These are phyloP conservation scores for Hartigia nigra DNA, from an alignment of 2,888 invertebrate genomes.

Conservation along the genomic window DNA sequence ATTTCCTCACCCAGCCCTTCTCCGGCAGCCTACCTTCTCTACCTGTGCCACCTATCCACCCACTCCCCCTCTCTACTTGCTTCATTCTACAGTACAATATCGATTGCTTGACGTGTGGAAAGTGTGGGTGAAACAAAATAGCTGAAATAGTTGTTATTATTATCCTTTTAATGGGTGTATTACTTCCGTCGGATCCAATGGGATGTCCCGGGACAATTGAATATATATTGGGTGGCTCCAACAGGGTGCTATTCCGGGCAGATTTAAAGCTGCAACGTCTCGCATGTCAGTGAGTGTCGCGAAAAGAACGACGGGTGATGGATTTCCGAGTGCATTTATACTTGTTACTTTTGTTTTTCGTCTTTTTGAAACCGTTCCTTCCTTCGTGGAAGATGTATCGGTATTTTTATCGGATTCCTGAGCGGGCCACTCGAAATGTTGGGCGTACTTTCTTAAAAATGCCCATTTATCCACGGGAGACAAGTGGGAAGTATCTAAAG, in stretches of 20 bases:
- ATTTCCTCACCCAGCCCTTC: background rate
- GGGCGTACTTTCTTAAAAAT: conserved; percentile 43
- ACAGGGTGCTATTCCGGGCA: conserved; percentile 57
- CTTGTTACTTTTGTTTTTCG: background rate
- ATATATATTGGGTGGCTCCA: conserved; percentile 61
- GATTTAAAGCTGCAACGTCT: conserved; percentile 29
- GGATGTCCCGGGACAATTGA: conserved; percentile 61
- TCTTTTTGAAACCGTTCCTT: conserved; percentile 15
- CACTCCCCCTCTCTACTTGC: background rate
- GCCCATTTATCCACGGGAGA: conserved; percentile 47
- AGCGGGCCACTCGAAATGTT: conserved; percentile 36
- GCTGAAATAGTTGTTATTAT: background rate
- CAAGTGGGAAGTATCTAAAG: conserved; percentile 35
- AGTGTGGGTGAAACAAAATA: background rate
- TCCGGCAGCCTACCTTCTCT: background rate
- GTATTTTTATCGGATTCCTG: background rate
- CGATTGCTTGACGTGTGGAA: background rate
- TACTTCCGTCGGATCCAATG: conserved; percentile 50
- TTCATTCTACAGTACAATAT: background rate
- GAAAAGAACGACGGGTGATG: conserved; percentile 36
- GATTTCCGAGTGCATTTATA: conserved; percentile 11
- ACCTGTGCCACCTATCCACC: background rate
- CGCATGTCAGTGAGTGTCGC: conserved; percentile 31
- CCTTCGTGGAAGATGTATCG: background rate
- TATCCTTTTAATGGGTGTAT: conserved; percentile 10